Evolutionary conservation across 2,888 invertebrate genomes (phyloP).

Genomic region (Harpagoxenus sublaevis): DNA sequence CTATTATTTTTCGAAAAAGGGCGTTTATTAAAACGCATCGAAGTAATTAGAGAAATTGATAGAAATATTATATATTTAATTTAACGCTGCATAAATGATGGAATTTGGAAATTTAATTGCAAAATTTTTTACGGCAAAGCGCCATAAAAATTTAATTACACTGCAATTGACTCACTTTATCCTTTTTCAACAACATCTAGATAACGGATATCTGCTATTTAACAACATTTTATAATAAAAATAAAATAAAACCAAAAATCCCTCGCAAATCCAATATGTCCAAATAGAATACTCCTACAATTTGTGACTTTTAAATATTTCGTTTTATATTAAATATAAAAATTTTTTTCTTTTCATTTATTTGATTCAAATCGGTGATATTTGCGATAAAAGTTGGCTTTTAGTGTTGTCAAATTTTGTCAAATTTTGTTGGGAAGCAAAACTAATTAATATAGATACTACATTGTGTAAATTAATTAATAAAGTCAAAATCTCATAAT

Average conservation of each 20-base stretch:
- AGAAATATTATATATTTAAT: slow-evolving; percentile 17
- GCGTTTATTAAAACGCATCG: not conserved
- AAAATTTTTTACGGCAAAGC: slow-evolving; percentile 10
- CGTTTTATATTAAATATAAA: not conserved
- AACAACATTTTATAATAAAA: not conserved
- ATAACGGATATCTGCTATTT: slow-evolving; percentile 8
- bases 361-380: not conserved
- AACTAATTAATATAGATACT: not conserved
- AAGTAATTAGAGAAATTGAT: slow-evolving; percentile 21
- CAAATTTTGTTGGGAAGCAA: not conserved
- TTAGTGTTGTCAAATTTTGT: not conserved
- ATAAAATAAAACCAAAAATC: slow-evolving; percentile 4
- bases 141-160: slow-evolving; percentile 23
- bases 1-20: not conserved
- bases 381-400: not conserved
- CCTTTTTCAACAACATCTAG: slow-evolving; percentile 1
- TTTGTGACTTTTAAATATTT: not conserved
- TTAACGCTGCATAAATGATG: not conserved
- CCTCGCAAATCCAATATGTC: not conserved
- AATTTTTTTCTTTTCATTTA: not conserved
- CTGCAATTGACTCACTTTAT: not conserved
- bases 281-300: not conserved
- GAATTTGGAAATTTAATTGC: slow-evolving; percentile 11
- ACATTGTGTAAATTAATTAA: not conserved
- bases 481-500: not conserved